phyloP scores from a whole-genome alignment of 2,888 invertebrate genomes.

The Hypena proboscidalis region DNA sequence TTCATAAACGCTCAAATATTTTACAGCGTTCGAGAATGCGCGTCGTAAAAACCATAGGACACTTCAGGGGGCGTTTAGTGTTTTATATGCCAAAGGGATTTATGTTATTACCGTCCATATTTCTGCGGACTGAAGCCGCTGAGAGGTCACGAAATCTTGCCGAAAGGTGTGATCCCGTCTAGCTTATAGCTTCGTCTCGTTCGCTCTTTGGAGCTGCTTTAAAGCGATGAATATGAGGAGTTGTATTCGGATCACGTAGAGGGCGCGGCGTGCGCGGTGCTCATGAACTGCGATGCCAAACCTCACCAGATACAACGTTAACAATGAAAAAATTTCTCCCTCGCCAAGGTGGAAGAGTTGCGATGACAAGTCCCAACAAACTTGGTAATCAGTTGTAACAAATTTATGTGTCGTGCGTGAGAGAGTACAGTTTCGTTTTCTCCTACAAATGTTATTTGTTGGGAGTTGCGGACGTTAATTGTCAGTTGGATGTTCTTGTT shows the following conservation, averaged over 20 bases:
- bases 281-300: constrained; percentile 82
- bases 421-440: constrained; percentile 48
- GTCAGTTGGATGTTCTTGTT: constrained; percentile 43
- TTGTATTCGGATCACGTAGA: constrained; percentile 80
- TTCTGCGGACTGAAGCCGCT: constrained; percentile 82
- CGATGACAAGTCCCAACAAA: constrained; percentile 78
- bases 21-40: constrained; percentile 54
- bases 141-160: constrained; percentile 85
- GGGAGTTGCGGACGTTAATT: constrained; percentile 42
- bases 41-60: constrained; percentile 75
- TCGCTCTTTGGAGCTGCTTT: constrained; percentile 69
- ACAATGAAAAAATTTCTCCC: constrained; percentile 75
- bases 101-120: constrained; percentile 86
- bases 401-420: constrained; percentile 81
- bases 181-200: constrained; percentile 56
- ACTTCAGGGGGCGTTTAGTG: constrained; percentile 83
- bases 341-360: constrained; percentile 78
- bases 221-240: constrained; percentile 82
- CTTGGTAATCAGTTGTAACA: constrained; percentile 82
- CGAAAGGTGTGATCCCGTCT: constrained; percentile 59
- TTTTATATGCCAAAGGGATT: constrained; percentile 86
- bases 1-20: constrained; percentile 68
- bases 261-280: constrained; percentile 70
- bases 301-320: constrained; percentile 74
- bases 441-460: constrained; percentile 41